Conservation (phyloP, 2,888 invertebrate species). For the Drosophila prostipennis region DNA sequence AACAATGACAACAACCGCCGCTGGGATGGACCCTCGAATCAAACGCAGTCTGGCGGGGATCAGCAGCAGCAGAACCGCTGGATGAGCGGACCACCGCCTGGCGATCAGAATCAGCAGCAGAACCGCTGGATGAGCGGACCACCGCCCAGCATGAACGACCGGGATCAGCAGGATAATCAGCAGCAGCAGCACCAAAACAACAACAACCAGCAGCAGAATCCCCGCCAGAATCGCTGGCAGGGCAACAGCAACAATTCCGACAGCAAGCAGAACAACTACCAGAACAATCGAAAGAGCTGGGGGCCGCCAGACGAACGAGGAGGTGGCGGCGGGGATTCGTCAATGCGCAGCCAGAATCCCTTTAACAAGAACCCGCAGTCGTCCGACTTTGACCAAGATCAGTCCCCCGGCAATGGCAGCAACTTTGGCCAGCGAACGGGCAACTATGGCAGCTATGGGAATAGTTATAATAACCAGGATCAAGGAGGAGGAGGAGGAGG, state of each 20-base stretch:
- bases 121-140: constrained; percentile 19
- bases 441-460: constrained; percentile 1
- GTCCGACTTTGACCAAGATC: neutral
- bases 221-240: constrained; percentile 17
- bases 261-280: constrained; percentile 10
- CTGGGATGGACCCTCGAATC: constrained; percentile 35
- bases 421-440: constrained; percentile 8
- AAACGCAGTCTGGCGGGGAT: constrained; percentile 7
- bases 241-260: constrained; percentile 27
- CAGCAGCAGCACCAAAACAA: constrained; percentile 6
- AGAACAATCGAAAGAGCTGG: constrained; percentile 31
- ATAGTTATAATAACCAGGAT: constrained; percentile 2
- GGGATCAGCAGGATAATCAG: constrained; percentile 1
- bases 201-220: constrained; percentile 7
- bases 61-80: constrained; percentile 3
- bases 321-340: neutral
- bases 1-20: constrained; percentile 13
- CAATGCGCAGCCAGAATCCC: neutral
- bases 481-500: neutral
- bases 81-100: constrained; percentile 6
- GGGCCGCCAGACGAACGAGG: neutral
- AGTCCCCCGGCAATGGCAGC: neutral
- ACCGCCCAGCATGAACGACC: constrained; percentile 2
- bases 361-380: constrained; percentile 1
- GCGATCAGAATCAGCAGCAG: neutral